Conservation (phyloP, 1,140 invertebrate species). For the Mylabris phalerata region DNA sequence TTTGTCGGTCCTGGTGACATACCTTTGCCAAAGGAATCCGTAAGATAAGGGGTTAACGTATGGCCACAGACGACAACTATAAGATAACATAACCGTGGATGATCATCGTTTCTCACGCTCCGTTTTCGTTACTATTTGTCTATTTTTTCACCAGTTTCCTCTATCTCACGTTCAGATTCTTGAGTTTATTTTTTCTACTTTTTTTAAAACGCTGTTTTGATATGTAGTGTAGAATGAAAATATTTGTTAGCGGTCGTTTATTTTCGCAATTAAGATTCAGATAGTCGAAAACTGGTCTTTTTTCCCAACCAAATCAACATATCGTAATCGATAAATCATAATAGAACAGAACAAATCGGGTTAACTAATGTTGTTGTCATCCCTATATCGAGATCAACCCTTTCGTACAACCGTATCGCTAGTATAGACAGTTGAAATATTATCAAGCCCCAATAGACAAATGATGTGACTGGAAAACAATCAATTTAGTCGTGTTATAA, state of each 20-base stretch:
- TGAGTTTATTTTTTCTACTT: neutral
- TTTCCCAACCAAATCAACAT: slow-evolving; percentile 6
- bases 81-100: slow-evolving; percentile 31
- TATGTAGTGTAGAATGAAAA: too few species aligned
- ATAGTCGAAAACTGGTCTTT: slow-evolving; percentile 27
- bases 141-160: slow-evolving; percentile 30
- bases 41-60: slow-evolving; percentile 38
- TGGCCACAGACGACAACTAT: slow-evolving; percentile 29
- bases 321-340: neutral
- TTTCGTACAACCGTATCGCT: slow-evolving; percentile 21
- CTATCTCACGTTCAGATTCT: neutral
- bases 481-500: slow-evolving; percentile 18
- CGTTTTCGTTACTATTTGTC: slow-evolving; percentile 23
- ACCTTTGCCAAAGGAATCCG: slow-evolving; percentile 35
- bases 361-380: slow-evolving; percentile 26
- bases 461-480: slow-evolving; percentile 27
- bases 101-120: slow-evolving; percentile 37
- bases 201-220: neutral
- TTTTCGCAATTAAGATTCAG: slow-evolving; percentile 36
- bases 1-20: slow-evolving; percentile 38
- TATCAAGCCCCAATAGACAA: slow-evolving; percentile 20
- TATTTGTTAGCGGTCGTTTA: neutral
- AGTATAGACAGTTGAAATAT: slow-evolving; percentile 28
- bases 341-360: neutral
- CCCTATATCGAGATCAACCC: slow-evolving; percentile 29